Evolutionary conservation across 2,113 vertebrate species (phyloP).

Genomic region (Aplodontia rufa): DNA sequence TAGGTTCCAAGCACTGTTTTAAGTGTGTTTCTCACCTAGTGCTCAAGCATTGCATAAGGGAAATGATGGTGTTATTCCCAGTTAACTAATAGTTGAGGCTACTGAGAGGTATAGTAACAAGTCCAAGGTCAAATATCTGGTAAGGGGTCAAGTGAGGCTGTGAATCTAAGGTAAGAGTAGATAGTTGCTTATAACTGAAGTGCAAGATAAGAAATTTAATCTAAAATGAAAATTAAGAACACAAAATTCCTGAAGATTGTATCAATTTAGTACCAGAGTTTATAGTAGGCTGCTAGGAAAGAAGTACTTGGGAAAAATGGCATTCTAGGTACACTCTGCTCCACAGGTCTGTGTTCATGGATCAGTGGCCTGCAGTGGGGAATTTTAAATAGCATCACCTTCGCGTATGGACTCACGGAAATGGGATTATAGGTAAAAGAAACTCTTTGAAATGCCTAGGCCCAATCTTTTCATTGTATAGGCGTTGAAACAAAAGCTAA

Average conservation of each 20-base stretch:
- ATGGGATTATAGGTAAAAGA: background rate
- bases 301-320: background rate
- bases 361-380: background rate
- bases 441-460: background rate
- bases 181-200: background rate
- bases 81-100: background rate
- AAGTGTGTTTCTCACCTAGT: background rate
- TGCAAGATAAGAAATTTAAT: background rate
- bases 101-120: background rate
- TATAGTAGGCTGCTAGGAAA: background rate
- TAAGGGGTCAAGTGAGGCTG: background rate
- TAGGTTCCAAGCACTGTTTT: background rate
- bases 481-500: background rate
- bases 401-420: background rate
- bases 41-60: background rate
- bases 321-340: background rate
- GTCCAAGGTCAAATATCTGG: background rate
- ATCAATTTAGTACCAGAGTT: background rate
- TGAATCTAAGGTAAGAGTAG: background rate
- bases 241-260: background rate
- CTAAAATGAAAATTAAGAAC: background rate
- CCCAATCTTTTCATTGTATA: background rate
- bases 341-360: background rate
- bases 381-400: background rate
- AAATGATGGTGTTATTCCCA: background rate